phyloP scores from a whole-genome alignment of 2,888 invertebrate species.

The Limnephilus rhombicus region DNA sequence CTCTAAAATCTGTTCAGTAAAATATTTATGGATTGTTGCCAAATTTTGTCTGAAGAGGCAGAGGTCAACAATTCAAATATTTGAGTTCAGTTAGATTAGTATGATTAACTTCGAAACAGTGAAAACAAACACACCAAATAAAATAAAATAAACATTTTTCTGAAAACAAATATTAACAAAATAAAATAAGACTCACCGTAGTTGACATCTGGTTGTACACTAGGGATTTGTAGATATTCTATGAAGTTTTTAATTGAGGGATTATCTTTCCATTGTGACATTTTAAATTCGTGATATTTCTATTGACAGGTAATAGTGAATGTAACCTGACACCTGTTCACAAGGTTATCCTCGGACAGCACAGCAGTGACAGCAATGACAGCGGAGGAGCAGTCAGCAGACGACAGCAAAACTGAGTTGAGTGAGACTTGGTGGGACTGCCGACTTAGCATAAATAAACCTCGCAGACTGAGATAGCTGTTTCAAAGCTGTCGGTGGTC shows the following conservation, averaged over 20 bases:
- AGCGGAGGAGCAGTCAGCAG: too few species aligned
- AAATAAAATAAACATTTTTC: not conserved
- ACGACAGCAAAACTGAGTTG: too few species aligned
- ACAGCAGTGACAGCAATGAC: not conserved
- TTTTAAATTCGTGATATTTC: not conserved
- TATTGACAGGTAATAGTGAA: not conserved
- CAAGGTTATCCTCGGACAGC: not conserved
- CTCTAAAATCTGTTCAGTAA: not conserved
- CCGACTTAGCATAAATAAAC: too few species aligned
- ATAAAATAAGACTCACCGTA: conserved; percentile 82
- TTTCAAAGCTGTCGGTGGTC: not conserved
- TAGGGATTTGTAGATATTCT: conserved; percentile 91
- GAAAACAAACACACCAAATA: not conserved
- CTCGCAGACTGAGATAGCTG: not conserved
- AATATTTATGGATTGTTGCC: not conserved
- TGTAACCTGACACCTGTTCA: not conserved
- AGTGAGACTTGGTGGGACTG: too few species aligned
- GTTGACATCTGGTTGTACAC: conserved; percentile 91
- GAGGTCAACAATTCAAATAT: not conserved
- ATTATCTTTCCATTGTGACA: conserved; percentile 72
- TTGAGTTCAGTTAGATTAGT: not conserved
- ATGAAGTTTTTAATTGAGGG: conserved; percentile 87
- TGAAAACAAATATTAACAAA: too few species aligned
- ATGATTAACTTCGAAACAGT: not conserved
- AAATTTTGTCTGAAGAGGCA: not conserved